Base-by-base conservation (phyloP, 2,113 vertebrate genomes). In the Lutjanus erythropterus region DNA sequence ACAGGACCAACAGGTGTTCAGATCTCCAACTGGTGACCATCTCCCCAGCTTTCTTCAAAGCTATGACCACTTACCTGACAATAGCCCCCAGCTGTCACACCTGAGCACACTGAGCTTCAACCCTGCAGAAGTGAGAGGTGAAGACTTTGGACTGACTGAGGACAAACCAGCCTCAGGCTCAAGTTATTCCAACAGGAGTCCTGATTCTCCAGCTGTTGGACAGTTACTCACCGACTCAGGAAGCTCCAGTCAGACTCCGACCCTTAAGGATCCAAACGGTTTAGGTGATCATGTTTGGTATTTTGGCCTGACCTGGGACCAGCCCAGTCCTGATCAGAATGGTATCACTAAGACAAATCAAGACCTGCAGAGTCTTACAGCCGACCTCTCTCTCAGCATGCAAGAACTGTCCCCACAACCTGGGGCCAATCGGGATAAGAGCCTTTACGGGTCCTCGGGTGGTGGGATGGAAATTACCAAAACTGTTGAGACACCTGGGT, bases 131-230 rank as follows among this genome's bases (percentile, higher is more conserved):
- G 2, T 3, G 2, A 46, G 15, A 18, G 14, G 18, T 23, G 41
- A 18, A 50, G 29, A 19, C 23, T 31, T 25, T 9, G 55, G 27
- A 41, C 44, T 18, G 16, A 10, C 6, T 27, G 19, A 67, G 9
- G 14, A 53, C 2, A 41, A 14, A 37, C n/a, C 0, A 3, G 23
- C 16, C 7, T 31, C 9, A 1, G 49, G 8, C 19, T 58, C 27
- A 1, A 47, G 56, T 46, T 42, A 66, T 16, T 41, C 12, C 0
- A 37, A 44, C 18, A 46, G 19, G 59, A 56, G 21, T 60, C 44
- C 59, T 56, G 29, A n/a, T 37, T n/a, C 31, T 69, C 5, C 27
- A 41, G 67, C n/a, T 64, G 31, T n/a, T 52, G n/a, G 37, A 68
- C 39, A 39, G 11, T 4, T 21, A 2, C 25, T 37, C 16, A 31